phyloP scores from a whole-genome alignment of 2,888 invertebrate genomes.

The Therioaphis trifolii region DNA sequence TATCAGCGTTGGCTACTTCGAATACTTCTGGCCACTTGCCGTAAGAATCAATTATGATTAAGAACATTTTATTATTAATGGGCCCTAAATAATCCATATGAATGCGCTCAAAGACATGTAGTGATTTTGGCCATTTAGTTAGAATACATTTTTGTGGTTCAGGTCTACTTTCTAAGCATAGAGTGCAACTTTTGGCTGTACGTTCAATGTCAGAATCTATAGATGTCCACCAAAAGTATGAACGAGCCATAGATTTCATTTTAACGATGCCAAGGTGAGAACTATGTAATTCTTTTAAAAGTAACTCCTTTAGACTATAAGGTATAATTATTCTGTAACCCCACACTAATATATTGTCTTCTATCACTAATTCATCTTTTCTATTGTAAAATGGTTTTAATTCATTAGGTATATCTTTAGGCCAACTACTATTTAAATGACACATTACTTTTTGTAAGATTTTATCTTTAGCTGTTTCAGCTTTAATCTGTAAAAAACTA shows the following conservation, averaged over 20 bases:
- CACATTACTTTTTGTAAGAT: conserved; percentile 29
- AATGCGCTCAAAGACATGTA: conserved; percentile 17
- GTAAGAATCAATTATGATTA: conserved; percentile 53
- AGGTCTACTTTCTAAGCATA: background rate
- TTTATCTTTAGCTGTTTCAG: conserved; percentile 31
- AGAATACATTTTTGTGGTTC: conserved; percentile 19
- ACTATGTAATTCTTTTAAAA: conserved; percentile 37
- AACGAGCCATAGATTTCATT: conserved; percentile 37
- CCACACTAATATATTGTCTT: conserved; percentile 28
- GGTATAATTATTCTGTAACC: conserved; percentile 47
- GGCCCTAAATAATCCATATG: conserved; percentile 61
- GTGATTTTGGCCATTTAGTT: conserved; percentile 1
- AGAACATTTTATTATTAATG: conserved; percentile 42
- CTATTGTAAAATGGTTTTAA: conserved; percentile 4
- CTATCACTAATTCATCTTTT: conserved; percentile 29
- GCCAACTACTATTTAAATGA: conserved; percentile 35
- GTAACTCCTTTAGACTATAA: background rate
- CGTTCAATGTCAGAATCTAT: conserved; percentile 23
- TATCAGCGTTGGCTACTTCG: background rate
- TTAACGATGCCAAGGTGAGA: conserved; percentile 41
- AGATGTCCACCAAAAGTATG: conserved; percentile 52
- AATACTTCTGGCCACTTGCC: conserved; percentile 56
- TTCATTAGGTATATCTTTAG: background rate
- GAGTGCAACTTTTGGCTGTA: background rate
- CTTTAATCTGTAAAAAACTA: conserved; percentile 11